Conservation (phyloP, 2,888 invertebrate genomes). For the Perizoma flavofasciatum region DNA sequence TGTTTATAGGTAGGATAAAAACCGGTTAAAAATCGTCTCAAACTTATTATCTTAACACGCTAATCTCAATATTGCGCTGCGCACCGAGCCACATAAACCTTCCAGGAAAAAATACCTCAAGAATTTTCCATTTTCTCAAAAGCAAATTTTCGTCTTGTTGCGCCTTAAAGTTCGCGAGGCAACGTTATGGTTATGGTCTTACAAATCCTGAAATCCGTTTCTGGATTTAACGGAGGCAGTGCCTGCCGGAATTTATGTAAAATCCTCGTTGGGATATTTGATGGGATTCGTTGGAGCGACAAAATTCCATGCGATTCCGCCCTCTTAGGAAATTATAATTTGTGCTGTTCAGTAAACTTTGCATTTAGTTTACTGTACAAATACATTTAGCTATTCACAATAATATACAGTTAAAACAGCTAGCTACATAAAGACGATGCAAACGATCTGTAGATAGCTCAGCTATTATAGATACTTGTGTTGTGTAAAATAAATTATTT, state of each 20-base stretch:
- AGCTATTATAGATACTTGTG: no score
- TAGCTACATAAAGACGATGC: no score
- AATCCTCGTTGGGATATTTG: conserved; percentile 21
- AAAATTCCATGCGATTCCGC: conserved; percentile 9
- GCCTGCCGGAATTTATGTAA: conserved; percentile 20
- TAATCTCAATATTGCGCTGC: conserved; percentile 4
- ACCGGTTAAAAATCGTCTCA: not conserved
- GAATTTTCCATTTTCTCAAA: conserved; percentile 26
- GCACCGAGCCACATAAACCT: conserved; percentile 15
- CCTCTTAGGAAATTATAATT: conserved; percentile 4
- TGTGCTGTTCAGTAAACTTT: no score
- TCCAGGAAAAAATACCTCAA: conserved; percentile 10
- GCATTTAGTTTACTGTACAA: no score
- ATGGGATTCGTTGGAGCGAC: conserved; percentile 15
- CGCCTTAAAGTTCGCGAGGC: conserved; percentile 24
- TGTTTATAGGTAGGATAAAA: no score
- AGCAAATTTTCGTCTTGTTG: conserved; percentile 13
- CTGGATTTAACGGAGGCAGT: conserved; percentile 10
- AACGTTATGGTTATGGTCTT: conserved; percentile 26
- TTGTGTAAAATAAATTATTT: no score
- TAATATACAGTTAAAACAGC: no score
- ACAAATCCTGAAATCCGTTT: conserved; percentile 30
- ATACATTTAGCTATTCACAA: no score
- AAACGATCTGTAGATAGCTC: no score
- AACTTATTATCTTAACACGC: conserved; percentile 4